Conservation (phyloP, 2,888 invertebrate species). For the Lasioglossum morio region DNA sequence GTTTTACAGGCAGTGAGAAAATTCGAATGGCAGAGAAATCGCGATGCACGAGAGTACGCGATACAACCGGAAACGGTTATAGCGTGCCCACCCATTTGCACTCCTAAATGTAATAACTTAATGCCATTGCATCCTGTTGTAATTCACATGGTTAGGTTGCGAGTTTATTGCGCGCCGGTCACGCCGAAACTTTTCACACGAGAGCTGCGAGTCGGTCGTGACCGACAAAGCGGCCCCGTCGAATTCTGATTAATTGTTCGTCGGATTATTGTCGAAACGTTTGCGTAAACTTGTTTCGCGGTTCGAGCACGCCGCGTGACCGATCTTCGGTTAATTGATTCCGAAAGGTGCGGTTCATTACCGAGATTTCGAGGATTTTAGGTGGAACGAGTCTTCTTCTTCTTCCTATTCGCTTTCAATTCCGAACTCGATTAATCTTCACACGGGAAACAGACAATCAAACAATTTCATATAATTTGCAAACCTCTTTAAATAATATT, state of each 20-base stretch:
- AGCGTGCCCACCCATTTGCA: constrained; percentile 47
- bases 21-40: constrained; percentile 45
- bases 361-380: neutral
- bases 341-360: neutral
- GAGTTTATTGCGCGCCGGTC: constrained; percentile 31
- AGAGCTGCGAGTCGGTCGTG: constrained; percentile 4
- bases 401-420: neutral
- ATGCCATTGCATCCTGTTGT: constrained; percentile 63
- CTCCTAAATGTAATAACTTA: constrained; percentile 61
- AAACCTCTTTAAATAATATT: neutral
- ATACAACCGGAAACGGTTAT: constrained; percentile 57
- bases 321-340: neutral
- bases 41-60: constrained; percentile 23
- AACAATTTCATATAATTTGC: neutral
- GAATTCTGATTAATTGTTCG: neutral
- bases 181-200: constrained; percentile 55
- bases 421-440: neutral
- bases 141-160: constrained; percentile 57
- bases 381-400: neutral
- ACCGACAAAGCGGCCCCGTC: neutral
- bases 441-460: neutral
- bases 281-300: neutral
- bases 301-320: neutral
- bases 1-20: constrained; percentile 39
- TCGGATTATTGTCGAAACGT: neutral